These are phyloP conservation scores for Pachyrhynchus sulphureomaculatus DNA, from an alignment of 1,140 invertebrate genomes.

Conservation along the genomic window DNA sequence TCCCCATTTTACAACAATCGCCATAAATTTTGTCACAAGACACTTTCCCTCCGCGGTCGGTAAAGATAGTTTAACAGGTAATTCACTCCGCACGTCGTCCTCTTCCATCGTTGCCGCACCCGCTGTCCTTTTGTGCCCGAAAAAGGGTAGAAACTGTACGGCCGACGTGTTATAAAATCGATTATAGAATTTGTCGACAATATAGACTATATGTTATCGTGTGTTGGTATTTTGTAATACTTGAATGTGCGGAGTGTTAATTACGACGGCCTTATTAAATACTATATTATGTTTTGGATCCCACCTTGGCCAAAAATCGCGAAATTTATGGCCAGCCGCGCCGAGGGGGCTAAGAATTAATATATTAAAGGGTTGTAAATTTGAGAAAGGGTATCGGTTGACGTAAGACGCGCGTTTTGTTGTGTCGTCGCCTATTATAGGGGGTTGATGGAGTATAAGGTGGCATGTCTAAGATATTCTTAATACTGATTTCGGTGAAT, in stretches of 20 bases:
- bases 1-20: slow-evolving; percentile 40
- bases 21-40: slow-evolving; percentile 43
- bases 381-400: slow-evolving; percentile 22
- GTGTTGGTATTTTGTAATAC: slow-evolving; percentile 49
- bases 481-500: too few relatives aligned
- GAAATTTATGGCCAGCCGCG: slow-evolving; percentile 43
- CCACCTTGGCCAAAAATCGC: slow-evolving; percentile 47
- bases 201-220: slow-evolving; percentile 43
- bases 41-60: slow-evolving; percentile 36
- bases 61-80: slow-evolving; percentile 24
- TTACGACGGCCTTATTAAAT: slow-evolving; percentile 49
- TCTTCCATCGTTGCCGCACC: slow-evolving; percentile 10
- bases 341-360: slow-evolving; percentile 6
- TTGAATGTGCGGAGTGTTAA: slow-evolving; percentile 44
- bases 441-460: neutral
- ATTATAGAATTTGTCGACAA: slow-evolving; percentile 7
- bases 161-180: slow-evolving; percentile 2
- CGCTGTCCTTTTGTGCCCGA: neutral
- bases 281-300: slow-evolving; percentile 50
- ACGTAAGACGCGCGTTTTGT: slow-evolving; percentile 24
- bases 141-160: slow-evolving; percentile 8
- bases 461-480: neutral
- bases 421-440: neutral
- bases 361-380: slow-evolving; percentile 23
- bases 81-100: neutral